Base-by-base conservation (phyloP, 2,113 vertebrate genomes). In the Cnemophilus loriae region DNA sequence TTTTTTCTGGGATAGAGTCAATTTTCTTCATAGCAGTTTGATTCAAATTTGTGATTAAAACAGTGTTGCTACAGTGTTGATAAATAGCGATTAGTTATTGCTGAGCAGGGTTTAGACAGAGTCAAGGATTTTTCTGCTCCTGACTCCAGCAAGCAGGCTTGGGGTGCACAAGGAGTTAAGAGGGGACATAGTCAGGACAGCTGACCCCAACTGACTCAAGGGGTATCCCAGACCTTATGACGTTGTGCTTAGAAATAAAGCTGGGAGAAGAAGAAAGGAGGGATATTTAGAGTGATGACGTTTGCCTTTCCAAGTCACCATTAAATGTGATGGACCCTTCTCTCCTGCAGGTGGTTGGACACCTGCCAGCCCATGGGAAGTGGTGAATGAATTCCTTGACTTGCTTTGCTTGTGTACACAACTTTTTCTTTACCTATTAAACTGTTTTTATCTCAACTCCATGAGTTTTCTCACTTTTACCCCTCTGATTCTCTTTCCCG, bases 231-330 rank as follows among this genome's bases (percentile, higher is more conserved):
- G 13, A 47, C 7, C 21, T 9, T 27, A 13, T 17, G 27, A 16
- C 16, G 5, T 18, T 9, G 6, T 53, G 16, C 6, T 90, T 10
- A 44, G 6, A 23, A 57, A 18, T 21, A n/a, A 69, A 69, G 2
- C 3, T 57, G 12, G 5, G 7, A 13, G 19, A 60, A 70, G 11
- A 64, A 52, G 27, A 20, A 70, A 44, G 2, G 24, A 22, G 10
- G 7, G 12, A 65, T 8, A 1, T 46, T 49, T 10, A 1, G 47
- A 67, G 28, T 21, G 5, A 52, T 13, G 28, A 4, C 0, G 0
- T 65, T 70, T 86, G 30, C 44, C 32, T 65, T 86, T 65, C 10
- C 16, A 33, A 79, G 65, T 27, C 3, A 10, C 27, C 1, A 0
- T 16, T 44, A 52, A 3, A 2, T 0, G 0, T 49, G 71, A 44